Conservation (phyloP, 2,797 vertebrate species). For the Natrix natrix region DNA sequence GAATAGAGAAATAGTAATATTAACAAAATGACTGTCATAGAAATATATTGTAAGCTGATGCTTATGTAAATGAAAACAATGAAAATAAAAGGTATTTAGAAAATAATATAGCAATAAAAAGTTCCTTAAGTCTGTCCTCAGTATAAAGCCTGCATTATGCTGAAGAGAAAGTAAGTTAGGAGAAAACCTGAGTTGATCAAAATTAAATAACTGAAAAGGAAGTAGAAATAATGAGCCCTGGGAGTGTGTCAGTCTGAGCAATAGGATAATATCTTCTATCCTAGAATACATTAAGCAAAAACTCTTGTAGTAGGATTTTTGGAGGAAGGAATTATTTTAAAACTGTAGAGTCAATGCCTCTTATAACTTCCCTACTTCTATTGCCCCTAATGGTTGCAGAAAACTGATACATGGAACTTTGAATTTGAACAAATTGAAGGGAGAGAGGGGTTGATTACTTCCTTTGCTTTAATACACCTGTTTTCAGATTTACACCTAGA, state of each 20-base stretch:
- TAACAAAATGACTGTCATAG: neutral
- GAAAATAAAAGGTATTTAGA: neutral
- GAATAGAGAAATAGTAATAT: neutral
- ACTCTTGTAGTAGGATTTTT: neutral
- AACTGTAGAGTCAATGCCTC: neutral
- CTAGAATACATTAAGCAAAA: neutral
- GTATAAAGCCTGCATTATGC: neutral
- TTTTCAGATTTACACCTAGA: neutral
- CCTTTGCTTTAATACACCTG: neutral
- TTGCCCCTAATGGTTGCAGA: neutral
- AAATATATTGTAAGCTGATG: neutral
- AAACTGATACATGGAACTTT: neutral
- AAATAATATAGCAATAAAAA: neutral
- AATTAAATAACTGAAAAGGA: neutral
- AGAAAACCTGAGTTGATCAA: neutral
- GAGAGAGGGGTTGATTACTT: neutral
- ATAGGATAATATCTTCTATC: neutral
- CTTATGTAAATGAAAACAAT: neutral
- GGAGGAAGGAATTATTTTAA: neutral
- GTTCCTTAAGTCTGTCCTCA: neutral
- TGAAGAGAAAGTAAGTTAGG: neutral
- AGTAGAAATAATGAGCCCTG: neutral
- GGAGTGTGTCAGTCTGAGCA: neutral
- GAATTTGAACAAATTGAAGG: neutral
- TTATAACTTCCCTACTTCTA: neutral